Conservation (phyloP, 2,888 invertebrate species). For the Phymatocera aterrima region DNA sequence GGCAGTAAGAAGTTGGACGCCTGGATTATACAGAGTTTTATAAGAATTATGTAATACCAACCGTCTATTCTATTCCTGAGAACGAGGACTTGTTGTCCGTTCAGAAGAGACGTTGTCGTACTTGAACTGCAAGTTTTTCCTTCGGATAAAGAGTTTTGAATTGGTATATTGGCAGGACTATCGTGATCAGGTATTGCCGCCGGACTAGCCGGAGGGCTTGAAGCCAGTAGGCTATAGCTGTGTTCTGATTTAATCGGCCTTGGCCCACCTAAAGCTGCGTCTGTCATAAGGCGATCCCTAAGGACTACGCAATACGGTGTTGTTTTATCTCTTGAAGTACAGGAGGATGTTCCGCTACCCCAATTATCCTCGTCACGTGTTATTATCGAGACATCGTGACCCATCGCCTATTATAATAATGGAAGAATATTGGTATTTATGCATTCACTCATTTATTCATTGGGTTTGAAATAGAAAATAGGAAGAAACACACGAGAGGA, state of each 20-base stretch:
- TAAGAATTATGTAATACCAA: conserved; percentile 69
- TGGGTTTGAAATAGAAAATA: neutral
- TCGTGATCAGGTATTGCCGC: conserved; percentile 61
- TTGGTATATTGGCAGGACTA: conserved; percentile 61
- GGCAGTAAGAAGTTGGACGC: too few species aligned
- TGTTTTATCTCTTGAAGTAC: conserved; percentile 78
- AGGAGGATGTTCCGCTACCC: conserved; percentile 73
- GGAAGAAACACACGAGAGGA: neutral
- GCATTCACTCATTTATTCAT: too few species aligned
- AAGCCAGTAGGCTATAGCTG: conserved; percentile 84
- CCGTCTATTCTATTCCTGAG: conserved; percentile 82
- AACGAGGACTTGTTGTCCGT: conserved; percentile 75
- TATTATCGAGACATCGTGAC: conserved; percentile 78
- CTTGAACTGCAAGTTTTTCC: neutral
- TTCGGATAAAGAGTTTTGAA: conserved; percentile 3
- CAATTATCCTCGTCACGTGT: conserved; percentile 79
- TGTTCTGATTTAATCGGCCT: conserved; percentile 95
- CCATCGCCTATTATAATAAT: conserved; percentile 76
- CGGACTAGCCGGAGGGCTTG: conserved; percentile 68
- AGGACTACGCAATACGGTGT: conserved; percentile 83
- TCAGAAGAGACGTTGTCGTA: conserved; percentile 78
- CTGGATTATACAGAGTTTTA: too few species aligned
- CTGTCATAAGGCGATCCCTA: conserved; percentile 93
- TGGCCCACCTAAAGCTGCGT: conserved; percentile 85
- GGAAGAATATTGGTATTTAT: too few species aligned